Conservation (phyloP, 64 coral and sea anemone genomes). For the Montipora cactus region DNA sequence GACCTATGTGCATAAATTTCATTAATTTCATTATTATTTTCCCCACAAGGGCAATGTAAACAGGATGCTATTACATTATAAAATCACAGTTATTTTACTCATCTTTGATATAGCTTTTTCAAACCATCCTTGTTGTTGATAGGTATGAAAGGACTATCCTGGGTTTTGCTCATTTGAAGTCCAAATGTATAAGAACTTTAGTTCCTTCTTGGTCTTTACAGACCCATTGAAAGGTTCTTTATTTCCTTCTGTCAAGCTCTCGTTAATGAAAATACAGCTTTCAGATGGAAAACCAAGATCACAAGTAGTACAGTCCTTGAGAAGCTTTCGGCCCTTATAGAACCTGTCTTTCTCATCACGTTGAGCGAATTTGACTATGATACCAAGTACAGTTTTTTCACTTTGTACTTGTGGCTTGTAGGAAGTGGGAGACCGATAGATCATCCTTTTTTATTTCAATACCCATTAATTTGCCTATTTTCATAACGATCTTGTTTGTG, state of each 20-base stretch:
- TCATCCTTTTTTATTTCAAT: not conserved
- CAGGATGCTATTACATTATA: not conserved
- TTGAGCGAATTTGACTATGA: not conserved
- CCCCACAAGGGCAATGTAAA: not conserved
- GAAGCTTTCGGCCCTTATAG: not conserved
- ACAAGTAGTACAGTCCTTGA: not conserved
- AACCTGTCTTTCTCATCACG: not conserved
- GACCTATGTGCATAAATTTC: not conserved
- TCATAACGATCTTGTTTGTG: not conserved
- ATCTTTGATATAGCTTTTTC: slow-evolving; percentile 2
- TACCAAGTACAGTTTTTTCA: not conserved
- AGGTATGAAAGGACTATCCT: not conserved
- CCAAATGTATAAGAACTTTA: not conserved
- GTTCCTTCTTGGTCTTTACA: slow-evolving; percentile 1
- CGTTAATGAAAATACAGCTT: not conserved
- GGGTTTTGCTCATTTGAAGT: not conserved
- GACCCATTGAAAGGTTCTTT: slow-evolving; percentile 1
- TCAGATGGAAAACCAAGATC: slow-evolving; percentile 1
- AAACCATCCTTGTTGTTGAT: slow-evolving; percentile 26
- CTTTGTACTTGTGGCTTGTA: slow-evolving; percentile 23
- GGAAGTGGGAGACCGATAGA: not conserved
- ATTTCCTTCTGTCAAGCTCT: slow-evolving; percentile 26
- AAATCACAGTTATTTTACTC: not conserved
- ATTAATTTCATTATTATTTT: not conserved
- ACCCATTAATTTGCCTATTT: not conserved